phyloP scores from a whole-genome alignment of 2,888 invertebrate genomes.

The Drosophila bunnanda region DNA sequence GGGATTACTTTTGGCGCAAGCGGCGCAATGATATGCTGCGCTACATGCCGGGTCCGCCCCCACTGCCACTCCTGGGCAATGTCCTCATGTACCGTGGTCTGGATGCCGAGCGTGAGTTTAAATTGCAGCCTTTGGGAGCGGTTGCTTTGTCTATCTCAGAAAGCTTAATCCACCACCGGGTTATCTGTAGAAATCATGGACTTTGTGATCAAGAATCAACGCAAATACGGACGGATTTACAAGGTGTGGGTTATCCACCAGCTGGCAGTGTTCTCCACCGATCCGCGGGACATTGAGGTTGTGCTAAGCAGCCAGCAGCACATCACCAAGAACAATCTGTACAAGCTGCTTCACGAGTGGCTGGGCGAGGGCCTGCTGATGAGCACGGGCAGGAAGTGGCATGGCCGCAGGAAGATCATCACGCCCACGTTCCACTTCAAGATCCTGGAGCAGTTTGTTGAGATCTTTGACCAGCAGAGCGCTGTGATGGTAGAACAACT shows the following conservation, averaged over 20 bases:
- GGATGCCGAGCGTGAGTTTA: constrained; percentile 73
- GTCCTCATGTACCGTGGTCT: constrained; percentile 68
- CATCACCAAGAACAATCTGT: constrained; percentile 76
- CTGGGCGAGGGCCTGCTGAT: constrained; percentile 81
- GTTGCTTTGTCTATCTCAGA: neutral
- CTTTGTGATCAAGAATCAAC: constrained; percentile 60
- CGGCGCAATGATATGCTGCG: constrained; percentile 66
- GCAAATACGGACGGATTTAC: constrained; percentile 84
- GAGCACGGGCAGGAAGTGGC: constrained; percentile 87
- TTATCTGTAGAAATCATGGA: constrained; percentile 69
- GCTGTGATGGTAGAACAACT: constrained; percentile 87
- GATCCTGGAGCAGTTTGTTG: constrained; percentile 90
- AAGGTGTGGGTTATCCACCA: constrained; percentile 85
- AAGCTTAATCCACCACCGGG: neutral
- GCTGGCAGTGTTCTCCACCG: constrained; percentile 83
- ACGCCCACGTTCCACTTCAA: constrained; percentile 91
- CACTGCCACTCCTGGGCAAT: constrained; percentile 74
- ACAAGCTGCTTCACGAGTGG: constrained; percentile 77
- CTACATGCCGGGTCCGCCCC: constrained; percentile 71
- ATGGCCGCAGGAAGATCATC: constrained; percentile 88
- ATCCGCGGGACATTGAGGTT: constrained; percentile 86
- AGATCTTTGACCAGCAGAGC: constrained; percentile 89
- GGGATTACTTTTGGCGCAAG: constrained; percentile 74
- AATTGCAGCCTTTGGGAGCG: neutral
- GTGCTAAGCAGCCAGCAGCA: constrained; percentile 78